These are phyloP conservation scores for Oceanites oceanicus DNA, from an alignment of 2,113 vertebrate genomes.

Conservation along the genomic window DNA sequence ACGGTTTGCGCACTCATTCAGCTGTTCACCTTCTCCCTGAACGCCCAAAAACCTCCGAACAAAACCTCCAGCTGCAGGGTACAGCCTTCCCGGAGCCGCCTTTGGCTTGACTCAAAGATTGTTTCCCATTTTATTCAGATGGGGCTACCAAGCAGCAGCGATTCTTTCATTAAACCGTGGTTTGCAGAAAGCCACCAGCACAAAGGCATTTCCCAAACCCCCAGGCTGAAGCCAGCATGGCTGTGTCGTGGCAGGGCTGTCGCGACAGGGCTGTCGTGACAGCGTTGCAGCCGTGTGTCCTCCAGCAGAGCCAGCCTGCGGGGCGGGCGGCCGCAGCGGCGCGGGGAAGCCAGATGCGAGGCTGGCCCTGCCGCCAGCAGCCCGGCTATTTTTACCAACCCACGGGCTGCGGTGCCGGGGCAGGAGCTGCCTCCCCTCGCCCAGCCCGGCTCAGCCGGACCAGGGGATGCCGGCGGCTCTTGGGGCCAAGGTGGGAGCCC, in stretches of 20 bases:
- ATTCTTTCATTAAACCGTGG: accelerated
- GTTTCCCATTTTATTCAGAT: neutral
- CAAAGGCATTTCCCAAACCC: neutral
- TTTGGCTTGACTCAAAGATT: accelerated
- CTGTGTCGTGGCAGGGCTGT: neutral
- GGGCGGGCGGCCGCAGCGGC: neutral
- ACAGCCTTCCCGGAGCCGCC: accelerated
- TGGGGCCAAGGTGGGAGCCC: neutral
- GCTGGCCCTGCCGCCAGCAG: conserved; percentile 60
- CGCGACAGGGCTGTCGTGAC: neutral
- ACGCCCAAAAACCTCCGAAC: neutral
- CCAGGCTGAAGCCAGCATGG: neutral
- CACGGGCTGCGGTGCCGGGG: neutral
- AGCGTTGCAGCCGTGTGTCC: neutral
- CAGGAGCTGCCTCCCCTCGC: conserved; percentile 3
- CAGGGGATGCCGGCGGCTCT: neutral
- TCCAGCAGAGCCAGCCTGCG: conserved; percentile 12
- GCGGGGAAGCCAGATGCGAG: conserved; percentile 55
- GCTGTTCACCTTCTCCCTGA: neutral
- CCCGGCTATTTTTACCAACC: conserved; percentile 60
- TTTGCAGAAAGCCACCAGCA: neutral
- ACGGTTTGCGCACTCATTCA: neutral
- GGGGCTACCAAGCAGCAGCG: neutral
- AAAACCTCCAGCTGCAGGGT: neutral
- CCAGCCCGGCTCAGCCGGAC: neutral